Evolutionary conservation across 2,113 vertebrate species (phyloP).

Genomic region (Psittacula cyanocephala): DNA sequence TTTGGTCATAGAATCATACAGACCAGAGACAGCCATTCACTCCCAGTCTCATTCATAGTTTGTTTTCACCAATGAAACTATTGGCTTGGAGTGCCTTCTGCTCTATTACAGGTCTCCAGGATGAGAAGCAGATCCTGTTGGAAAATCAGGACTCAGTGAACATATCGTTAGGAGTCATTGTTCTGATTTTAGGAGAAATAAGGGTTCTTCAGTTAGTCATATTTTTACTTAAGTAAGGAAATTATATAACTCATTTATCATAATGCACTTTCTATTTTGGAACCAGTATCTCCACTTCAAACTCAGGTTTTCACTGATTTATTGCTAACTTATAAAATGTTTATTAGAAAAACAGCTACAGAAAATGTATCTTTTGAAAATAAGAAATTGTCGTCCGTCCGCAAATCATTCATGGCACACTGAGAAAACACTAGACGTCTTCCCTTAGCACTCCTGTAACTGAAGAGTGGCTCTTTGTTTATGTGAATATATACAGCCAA

Average conservation of each 20-base stretch:
- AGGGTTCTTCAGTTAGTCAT: background rate
- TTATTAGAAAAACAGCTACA: background rate
- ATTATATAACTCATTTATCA: background rate
- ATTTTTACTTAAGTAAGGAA: background rate
- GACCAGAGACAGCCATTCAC: background rate
- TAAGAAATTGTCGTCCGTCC: background rate
- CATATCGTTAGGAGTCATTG: background rate
- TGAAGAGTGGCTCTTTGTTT: background rate
- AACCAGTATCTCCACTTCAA: background rate
- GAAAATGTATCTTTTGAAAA: background rate
- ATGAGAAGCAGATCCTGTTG: background rate
- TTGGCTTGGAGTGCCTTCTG: background rate
- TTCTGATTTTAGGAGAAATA: background rate
- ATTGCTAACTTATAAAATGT: background rate
- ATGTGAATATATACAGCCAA: background rate
- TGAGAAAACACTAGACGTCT: background rate
- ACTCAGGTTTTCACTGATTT: background rate
- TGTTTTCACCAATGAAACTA: background rate
- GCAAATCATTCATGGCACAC: background rate
- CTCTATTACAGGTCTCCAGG: background rate
- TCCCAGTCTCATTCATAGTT: background rate
- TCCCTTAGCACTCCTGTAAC: background rate
- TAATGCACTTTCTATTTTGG: background rate
- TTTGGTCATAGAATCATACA: background rate
- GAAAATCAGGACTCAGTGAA: background rate